Base-by-base conservation (phyloP, 2,888 invertebrate species). In the Nysson spinosus region DNA sequence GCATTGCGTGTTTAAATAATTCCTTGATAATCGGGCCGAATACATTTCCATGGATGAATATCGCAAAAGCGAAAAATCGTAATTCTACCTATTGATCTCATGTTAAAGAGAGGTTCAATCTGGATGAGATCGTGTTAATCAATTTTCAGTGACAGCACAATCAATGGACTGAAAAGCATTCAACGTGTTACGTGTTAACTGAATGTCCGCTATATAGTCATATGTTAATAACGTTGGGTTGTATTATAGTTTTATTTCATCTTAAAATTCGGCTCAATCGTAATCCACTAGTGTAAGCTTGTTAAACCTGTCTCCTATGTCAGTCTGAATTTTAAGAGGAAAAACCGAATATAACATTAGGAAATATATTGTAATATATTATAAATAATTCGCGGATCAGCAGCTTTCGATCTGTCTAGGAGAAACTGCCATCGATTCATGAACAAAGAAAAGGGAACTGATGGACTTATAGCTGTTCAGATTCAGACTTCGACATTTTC, bases 331-430 rank as follows among this genome's bases (percentile, higher is more conserved):
- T 64, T 58, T 54, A 65, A 58, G 35, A 51, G n/a, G 22, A 9
- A 32, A 46, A 37, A 7, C 22, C 3, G 14, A 42, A 12, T 26
- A 24, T n/a, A 42, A 26, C 44, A 28, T n/a, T 49, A 28, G 20
- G 37, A 39, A 17, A 30, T 37, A 39, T 42, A 60, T 32, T 68
- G 67, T 68, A 68, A 68, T 65, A 68, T 68, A 68, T 58, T 60
- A 68, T 68, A 58, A 54, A 65, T 67, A 67, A 20, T 17, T 34
- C 12, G 12, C 6, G 28, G 30, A 40, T 39, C 39, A 50, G 22
- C 20, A 56, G 35, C 22, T 44, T 55, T 42, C 46, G 35, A 56
- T 26, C 12, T 32, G 35, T 43, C 24, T 14, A 40, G 22, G 28
- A 16, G 42, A 54, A 40, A 24, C 22, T 60, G 34, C 34, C 2